Evolutionary conservation across 2,797 vertebrate species (phyloP).

Genomic region (Psittacula derbiana): DNA sequence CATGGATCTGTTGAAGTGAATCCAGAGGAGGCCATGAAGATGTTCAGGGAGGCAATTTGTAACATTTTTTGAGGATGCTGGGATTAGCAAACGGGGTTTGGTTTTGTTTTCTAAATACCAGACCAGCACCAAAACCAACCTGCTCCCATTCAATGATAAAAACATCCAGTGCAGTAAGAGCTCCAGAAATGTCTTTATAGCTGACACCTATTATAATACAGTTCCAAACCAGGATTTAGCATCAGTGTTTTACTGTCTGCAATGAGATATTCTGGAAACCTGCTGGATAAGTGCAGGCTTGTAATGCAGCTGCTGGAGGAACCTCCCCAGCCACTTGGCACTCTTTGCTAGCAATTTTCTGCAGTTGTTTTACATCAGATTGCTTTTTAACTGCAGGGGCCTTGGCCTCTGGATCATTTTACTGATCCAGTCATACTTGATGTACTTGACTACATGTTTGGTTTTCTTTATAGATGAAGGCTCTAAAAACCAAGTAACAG

Average conservation of each 20-base stretch:
- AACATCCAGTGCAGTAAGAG: background rate
- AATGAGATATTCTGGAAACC: background rate
- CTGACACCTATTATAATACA: accelerated
- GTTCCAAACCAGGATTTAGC: accelerated
- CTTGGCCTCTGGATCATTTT: background rate
- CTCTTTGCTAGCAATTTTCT: background rate
- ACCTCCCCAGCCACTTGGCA: background rate
- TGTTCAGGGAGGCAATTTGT: accelerated
- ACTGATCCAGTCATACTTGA: background rate
- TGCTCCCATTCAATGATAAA: accelerated
- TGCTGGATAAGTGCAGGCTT: background rate
- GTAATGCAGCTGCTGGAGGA: background rate
- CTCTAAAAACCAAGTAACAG: background rate
- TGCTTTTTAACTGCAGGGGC: background rate
- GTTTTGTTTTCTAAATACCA: background rate
- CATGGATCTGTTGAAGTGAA: background rate
- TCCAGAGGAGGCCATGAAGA: background rate
- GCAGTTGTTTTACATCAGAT: background rate
- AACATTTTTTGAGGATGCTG: background rate
- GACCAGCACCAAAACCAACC: background rate
- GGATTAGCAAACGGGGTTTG: accelerated
- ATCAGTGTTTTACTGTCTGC: background rate
- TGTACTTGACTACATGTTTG: background rate
- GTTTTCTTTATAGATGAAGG: background rate
- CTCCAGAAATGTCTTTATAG: accelerated